phyloP scores from a whole-genome alignment of 2,113 vertebrate species.

The Gymnarchus niloticus region DNA sequence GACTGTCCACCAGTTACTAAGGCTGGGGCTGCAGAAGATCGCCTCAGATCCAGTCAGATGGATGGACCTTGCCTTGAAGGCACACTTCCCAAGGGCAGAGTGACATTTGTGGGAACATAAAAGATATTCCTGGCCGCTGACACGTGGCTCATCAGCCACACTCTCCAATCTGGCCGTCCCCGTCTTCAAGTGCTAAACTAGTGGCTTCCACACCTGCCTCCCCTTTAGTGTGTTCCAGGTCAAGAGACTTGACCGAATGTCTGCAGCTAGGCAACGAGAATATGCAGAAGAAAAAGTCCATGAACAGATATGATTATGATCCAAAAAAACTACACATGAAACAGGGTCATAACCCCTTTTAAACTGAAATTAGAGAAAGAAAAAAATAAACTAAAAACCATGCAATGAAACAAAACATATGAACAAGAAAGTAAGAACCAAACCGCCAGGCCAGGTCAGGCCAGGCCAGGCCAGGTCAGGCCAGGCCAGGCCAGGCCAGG shows the following conservation, averaged over 20 bases:
- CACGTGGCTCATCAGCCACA: neutral
- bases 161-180: neutral
- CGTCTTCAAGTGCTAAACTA: slow-evolving; percentile 37
- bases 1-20: slow-evolving; percentile 43
- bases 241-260: slow-evolving; percentile 52
- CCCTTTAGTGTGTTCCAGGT: slow-evolving; percentile 54
- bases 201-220: slow-evolving; percentile 22
- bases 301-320: neutral
- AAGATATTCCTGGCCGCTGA: slow-evolving; percentile 35
- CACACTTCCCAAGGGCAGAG: slow-evolving; percentile 56
- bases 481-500: no score
- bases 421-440: no score
- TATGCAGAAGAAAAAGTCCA: neutral
- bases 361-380: no score
- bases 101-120: slow-evolving; percentile 63
- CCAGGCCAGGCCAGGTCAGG: no score
- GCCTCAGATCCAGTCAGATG: slow-evolving; percentile 60
- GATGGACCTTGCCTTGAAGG: slow-evolving; percentile 56
- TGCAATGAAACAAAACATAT: neutral
- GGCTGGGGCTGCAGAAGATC: slow-evolving; percentile 50
- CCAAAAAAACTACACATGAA: neutral
- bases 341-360: neutral
- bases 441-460: no score
- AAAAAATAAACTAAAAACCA: neutral
- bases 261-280: slow-evolving; percentile 31